Conservation (phyloP, 2,888 invertebrate genomes). For the Morpho helenor region DNA sequence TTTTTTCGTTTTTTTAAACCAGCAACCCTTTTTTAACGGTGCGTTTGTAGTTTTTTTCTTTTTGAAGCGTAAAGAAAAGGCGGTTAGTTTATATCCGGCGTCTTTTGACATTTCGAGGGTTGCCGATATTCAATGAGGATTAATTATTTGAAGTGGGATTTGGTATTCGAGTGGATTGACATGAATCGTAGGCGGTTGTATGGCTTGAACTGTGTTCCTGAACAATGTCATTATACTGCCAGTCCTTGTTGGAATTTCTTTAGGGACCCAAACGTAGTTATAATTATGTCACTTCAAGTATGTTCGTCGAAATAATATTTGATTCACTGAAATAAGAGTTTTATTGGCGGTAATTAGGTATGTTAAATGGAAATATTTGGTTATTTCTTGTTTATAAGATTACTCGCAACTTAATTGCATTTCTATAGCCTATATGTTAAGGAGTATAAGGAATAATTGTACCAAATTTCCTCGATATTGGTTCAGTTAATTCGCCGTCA, state of each 20-base stretch:
- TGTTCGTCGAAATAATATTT: no score
- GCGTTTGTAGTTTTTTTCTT: slow-evolving; percentile 53
- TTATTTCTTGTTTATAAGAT: no score
- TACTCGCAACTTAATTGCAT: no score
- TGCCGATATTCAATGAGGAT: slow-evolving; percentile 68
- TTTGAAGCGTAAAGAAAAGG: slow-evolving; percentile 74
- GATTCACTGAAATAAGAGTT: no score
- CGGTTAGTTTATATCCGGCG: slow-evolving; percentile 78
- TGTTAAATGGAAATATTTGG: no score
- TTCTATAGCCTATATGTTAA: no score
- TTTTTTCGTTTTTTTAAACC: slow-evolving; percentile 47
- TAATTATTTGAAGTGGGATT: slow-evolving; percentile 75
- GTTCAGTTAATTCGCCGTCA: no score
- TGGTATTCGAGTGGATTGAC: slow-evolving; percentile 52
- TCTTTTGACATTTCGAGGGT: slow-evolving; percentile 68
- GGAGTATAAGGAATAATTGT: no score
- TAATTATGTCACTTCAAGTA: not conserved
- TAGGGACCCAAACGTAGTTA: not conserved
- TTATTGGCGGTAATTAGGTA: no score
- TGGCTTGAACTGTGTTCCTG: slow-evolving; percentile 1
- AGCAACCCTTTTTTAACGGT: slow-evolving; percentile 59
- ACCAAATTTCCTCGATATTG: no score
- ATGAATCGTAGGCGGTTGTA: slow-evolving; percentile 41
- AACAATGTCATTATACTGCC: slow-evolving; percentile 21
- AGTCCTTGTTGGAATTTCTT: slow-evolving; percentile 8